Evolutionary conservation across 2,888 invertebrate species (phyloP), one percentile per base, ranked within the genome.

Genomic region (Eupsilia transversa): DNA sequence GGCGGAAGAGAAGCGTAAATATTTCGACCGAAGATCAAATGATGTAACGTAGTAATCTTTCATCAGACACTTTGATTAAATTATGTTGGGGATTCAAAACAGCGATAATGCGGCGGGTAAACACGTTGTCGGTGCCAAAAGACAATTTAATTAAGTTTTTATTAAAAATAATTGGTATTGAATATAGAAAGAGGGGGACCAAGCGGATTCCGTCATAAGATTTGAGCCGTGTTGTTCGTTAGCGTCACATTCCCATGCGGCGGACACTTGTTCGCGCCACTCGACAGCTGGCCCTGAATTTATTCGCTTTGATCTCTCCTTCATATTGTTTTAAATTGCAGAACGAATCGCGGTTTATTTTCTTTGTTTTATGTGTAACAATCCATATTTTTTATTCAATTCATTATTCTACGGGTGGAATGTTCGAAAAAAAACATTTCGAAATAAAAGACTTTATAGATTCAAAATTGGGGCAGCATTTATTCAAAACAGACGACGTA

Each of bases 101-200:
- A 77, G 76, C 75, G 66, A 73, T 79, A 71, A 76, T 72, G 61
- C 52, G 74, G 54, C 64, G 66, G 74, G 61, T 72, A 74, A 82
- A 83, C 77, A 84, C 79, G 79, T 86, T 87, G 77, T 84, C 84
- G 84, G 69, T 79, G 84, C 82, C 87, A 79, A 61, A 76, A 73
- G 60, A n/a, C 52, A 82, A 84, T 82, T 84, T 84, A 86, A 87
- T 86, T 86, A 84, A 77, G 38, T 70, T 82, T 63, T 79, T 57
- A 68, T 41, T 68, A 82, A 67, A 72, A 82, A 87, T 82, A 82
- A 87, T 77, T 87, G 49, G 59, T 80, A 73, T 83, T 80, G 70
- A 79, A 82, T 78, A 82, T 75, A 75, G 72, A 85, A 79, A 73
- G 63, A 84, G 57, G 59, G 59, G 63, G 41, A 78, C 63, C 69